Percentiles rank a stretch among this genome's conserved stretches.
These are phyloP conservation scores for Anguilla marmorata DNA, from an alignment of 2,797 vertebrate species.

Conservation along the genomic window DNA sequence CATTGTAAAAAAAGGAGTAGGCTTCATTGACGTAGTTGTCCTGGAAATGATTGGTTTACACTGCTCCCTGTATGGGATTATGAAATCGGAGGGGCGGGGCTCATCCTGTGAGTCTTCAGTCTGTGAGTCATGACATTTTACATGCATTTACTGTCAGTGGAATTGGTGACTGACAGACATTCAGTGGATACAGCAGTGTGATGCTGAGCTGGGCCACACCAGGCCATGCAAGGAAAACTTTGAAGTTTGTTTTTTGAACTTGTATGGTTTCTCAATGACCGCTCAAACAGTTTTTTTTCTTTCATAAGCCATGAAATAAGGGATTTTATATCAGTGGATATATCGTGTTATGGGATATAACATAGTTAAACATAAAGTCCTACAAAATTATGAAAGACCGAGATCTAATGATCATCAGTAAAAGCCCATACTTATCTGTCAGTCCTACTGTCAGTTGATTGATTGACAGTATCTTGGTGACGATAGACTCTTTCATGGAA, in stretches of 20 bases:
- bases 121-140: conserved; percentile 54
- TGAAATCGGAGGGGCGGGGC: conserved; percentile 47
- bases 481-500: neutral
- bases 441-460: neutral
- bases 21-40: neutral
- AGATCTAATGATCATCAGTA: neutral
- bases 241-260: neutral
- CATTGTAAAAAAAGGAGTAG: neutral
- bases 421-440: neutral
- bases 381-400: neutral
- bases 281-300: neutral
- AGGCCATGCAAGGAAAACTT: conserved; percentile 28
- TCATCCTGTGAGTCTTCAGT: conserved; percentile 38
- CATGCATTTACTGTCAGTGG: conserved; percentile 49
- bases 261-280: neutral
- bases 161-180: conserved; percentile 32
- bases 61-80: neutral
- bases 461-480: neutral
- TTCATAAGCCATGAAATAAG: neutral
- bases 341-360: neutral
- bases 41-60: conserved; percentile 39
- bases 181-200: conserved; percentile 22
- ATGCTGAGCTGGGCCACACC: conserved; percentile 46
- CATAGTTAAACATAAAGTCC: neutral
- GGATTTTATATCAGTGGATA: neutral